phyloP scores from a whole-genome alignment of 2,888 invertebrate species.

The Dione vanillae region DNA sequence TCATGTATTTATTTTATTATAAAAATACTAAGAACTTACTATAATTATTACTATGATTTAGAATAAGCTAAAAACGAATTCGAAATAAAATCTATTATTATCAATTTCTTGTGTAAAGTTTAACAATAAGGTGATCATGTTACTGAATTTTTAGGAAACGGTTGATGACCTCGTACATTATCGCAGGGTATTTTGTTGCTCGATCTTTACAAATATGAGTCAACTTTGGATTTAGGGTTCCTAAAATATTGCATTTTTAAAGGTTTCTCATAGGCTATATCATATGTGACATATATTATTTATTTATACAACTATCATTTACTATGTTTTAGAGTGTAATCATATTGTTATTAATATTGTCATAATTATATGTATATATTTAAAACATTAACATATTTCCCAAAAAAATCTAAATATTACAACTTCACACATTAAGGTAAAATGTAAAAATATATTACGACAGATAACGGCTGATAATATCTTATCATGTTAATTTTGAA shows the following conservation, averaged over 20 bases:
- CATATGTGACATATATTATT: background rate
- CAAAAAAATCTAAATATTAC: slow-evolving; percentile 3
- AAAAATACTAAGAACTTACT: background rate
- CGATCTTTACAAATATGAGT: too few relatives aligned
- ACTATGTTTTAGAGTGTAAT: too few relatives aligned
- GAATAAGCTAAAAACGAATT: background rate
- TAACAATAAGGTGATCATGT: background rate
- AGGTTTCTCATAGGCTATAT: background rate
- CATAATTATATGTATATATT: too few relatives aligned
- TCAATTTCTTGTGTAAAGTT: background rate
- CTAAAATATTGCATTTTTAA: background rate
- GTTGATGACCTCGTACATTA: too few relatives aligned
- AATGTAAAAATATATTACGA: background rate
- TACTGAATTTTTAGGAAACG: background rate
- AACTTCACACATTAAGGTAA: background rate
- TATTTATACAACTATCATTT: too few relatives aligned
- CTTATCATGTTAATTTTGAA: slow-evolving; percentile 5
- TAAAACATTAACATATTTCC: background rate
- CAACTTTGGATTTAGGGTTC: too few relatives aligned
- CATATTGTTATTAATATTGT: too few relatives aligned
- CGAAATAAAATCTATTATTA: background rate
- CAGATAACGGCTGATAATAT: slow-evolving; percentile 1
- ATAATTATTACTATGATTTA: background rate
- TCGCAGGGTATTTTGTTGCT: too few relatives aligned
- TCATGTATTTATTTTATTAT: too few relatives aligned